Base-by-base conservation (phyloP, 2,797 vertebrate species). In the Fistularia tabacaria region DNA sequence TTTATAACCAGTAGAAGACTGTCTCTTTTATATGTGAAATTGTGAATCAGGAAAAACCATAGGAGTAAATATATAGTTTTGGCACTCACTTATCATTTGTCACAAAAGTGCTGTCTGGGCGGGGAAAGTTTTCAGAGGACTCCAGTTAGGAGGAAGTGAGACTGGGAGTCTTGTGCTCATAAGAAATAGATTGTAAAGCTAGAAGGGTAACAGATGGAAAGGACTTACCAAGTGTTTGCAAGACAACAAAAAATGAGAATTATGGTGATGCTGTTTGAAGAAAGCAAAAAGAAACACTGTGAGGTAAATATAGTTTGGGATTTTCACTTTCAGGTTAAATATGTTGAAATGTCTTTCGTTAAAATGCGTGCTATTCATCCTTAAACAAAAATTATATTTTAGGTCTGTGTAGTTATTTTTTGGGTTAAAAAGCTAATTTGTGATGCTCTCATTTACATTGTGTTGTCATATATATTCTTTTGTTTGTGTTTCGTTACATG, bases 31-130 rank as follows among this genome's bases (percentile, higher is more conserved):
- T 51, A 57, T 77, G 80, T 70, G 80, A 76, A 82, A 84, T 85
- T 79, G 66, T 70, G 49, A 65, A 59, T 57, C 44, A 39, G 53
- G 51, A 66, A 50, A 54, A 53, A 49, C 46, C 8, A 52, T 86
- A 59, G 51, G 69, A 79, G 82, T 82, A 84, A 86, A 88, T 82
- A 81, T 81, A 79, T 64, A 81, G 69, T 80, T 87, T 78, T 90
- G 72, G 61, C 88, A 89, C 83, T 73, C 0, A 3, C 66, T 73
- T 80, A 84, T 80, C 55, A 90, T 76, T 86, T 56, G 64, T 66
- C 82, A 79, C 68, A 71, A 72, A 82, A 64, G 74, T 83, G 82
- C 82, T 62, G 74, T 53, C 49, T 78, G 88, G 84, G 85, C 58
- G 81, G 78, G 73, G 73, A 59, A 41, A 77, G 49, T 39, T 37